A percentile compares a stretch with the other conserved stretches of the same genome.
These are phyloP conservation scores for Daboia siamensis DNA, from an alignment of 2,113 vertebrate genomes.

Conservation along the genomic window DNA sequence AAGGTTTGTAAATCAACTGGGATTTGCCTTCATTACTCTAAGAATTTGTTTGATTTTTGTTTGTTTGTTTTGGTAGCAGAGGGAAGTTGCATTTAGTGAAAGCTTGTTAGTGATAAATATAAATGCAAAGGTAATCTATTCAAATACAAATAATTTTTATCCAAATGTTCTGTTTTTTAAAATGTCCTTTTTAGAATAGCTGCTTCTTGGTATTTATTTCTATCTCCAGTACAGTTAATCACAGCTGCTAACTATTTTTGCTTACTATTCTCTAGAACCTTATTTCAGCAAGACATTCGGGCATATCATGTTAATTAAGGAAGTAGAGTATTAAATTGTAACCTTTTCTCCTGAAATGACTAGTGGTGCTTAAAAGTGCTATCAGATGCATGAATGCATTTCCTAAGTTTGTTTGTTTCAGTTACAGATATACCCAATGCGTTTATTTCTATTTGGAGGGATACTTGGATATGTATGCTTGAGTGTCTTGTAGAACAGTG, in stretches of 20 bases:
- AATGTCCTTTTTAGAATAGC: not conserved
- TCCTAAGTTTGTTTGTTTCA: constrained; percentile 16
- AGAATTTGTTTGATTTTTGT: not conserved
- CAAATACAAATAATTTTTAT: not conserved
- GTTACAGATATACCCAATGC: constrained; percentile 13
- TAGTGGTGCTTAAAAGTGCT: not conserved
- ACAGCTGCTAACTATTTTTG: not conserved
- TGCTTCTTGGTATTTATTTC: not conserved
- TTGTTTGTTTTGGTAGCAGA: not conserved
- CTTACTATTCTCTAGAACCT: not conserved
- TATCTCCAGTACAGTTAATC: not conserved
- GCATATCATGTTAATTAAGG: not conserved
- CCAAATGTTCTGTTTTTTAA: not conserved
- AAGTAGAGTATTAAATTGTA: not conserved
- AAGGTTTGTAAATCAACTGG: not conserved
- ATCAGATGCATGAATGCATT: not conserved
- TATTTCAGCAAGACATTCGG: not conserved
- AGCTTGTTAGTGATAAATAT: not conserved
- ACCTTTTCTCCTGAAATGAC: not conserved
- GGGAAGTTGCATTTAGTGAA: not conserved
- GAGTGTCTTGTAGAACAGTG: not conserved
- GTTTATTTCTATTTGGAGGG: constrained; percentile 41
- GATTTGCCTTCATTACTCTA: not conserved
- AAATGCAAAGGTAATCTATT: not conserved
- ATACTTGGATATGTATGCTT: not conserved